These are phyloP conservation scores for Embidobia sp. DNA, from an alignment of 2,888 invertebrate genomes.

Conservation along the genomic window DNA sequence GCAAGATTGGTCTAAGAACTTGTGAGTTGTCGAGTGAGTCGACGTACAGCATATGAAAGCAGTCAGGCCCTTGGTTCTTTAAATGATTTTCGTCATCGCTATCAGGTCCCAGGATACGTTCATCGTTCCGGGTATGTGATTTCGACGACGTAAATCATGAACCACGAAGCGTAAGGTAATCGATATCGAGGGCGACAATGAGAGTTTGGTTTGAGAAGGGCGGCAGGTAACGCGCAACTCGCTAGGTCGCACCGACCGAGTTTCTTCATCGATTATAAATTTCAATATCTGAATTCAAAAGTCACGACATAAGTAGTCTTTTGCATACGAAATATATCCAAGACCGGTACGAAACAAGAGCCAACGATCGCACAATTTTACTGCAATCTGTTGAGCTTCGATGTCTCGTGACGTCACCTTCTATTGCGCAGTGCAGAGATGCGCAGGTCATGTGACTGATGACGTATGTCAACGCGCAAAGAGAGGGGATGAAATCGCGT, in stretches of 20 bases:
- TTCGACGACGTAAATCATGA: constrained; percentile 71
- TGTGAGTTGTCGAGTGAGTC: constrained; percentile 18
- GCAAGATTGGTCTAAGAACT: constrained; percentile 5
- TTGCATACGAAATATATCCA: too few relatives aligned
- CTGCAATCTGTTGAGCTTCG: constrained; percentile 16
- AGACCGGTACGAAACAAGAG: too few relatives aligned
- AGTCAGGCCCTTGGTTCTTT: constrained; percentile 38
- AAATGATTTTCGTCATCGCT: constrained; percentile 34
- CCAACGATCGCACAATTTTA: constrained; percentile 23
- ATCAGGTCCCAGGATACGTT: constrained; percentile 62
- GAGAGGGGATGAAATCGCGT: constrained; percentile 28
- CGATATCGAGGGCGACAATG: constrained; percentile 58
- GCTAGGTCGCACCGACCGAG: constrained; percentile 64
- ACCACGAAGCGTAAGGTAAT: constrained; percentile 61
- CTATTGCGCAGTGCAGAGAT: neutral
- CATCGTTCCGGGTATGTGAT: constrained; percentile 70
- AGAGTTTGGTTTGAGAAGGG: constrained; percentile 47
- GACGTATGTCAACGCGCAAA: constrained; percentile 8
- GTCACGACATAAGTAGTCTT: constrained; percentile 12
- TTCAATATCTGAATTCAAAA: constrained; percentile 46
- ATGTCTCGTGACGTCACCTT: constrained; percentile 5
- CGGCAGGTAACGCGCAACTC: constrained; percentile 41
- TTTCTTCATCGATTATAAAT: constrained; percentile 59
- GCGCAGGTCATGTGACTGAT: constrained; percentile 27
- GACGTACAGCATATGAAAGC: constrained; percentile 25